Conservation (phyloP, 2,113 vertebrate genomes). For the Dipodomys stephensi region DNA sequence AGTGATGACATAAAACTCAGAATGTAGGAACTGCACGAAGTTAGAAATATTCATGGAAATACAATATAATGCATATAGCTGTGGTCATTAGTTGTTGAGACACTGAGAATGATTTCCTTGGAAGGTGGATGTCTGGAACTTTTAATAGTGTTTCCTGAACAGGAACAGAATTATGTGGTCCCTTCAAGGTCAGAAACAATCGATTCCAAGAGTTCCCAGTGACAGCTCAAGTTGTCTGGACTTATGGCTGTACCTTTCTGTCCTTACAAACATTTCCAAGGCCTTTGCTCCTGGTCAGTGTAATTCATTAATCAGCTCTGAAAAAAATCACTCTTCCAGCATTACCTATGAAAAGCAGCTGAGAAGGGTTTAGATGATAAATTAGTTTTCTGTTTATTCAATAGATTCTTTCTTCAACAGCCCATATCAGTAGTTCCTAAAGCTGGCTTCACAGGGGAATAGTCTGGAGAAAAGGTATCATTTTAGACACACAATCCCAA, state of each 20-base stretch:
- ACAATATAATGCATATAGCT: not conserved
- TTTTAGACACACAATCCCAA: not conserved
- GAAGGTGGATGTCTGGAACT: not conserved
- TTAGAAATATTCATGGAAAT: not conserved
- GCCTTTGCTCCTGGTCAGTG: rapidly evolving
- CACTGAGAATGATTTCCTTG: not conserved
- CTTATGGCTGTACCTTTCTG: not conserved
- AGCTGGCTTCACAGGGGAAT: not conserved
- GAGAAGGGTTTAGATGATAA: not conserved
- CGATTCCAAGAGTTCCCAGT: rapidly evolving
- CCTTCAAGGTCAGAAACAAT: not conserved
- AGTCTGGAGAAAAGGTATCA: not conserved
- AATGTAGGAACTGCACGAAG: not conserved
- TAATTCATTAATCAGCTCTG: not conserved
- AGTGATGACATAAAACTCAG: not conserved
- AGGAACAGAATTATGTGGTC: not conserved
- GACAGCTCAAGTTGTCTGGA: not conserved
- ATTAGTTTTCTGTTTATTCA: not conserved
- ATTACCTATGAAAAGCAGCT: not conserved
- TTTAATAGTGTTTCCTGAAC: too few relatives aligned
- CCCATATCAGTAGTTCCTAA: not conserved
- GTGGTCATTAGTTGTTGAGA: not conserved
- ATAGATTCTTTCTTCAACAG: not conserved
- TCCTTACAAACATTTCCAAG: not conserved
- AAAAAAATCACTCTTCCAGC: not conserved